Percentiles rank a stretch among this genome's conserved stretches.
phyloP scores from a whole-genome alignment of 2,888 invertebrate species.

The Geophilus truncorum region DNA sequence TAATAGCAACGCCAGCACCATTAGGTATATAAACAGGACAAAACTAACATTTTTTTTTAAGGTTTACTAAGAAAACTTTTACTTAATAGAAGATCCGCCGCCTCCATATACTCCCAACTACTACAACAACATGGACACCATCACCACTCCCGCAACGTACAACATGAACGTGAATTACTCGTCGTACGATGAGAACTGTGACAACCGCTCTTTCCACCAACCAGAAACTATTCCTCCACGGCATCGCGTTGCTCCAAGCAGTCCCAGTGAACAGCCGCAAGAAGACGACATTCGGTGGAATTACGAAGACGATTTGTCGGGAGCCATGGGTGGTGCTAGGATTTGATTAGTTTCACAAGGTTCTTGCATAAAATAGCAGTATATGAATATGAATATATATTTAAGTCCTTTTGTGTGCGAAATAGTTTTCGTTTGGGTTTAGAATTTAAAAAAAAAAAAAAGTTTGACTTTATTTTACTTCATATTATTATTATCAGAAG shows the following conservation, averaged over 20 bases:
- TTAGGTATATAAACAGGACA: slow-evolving; percentile 3
- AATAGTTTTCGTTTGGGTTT: not conserved
- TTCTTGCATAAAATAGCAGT: not conserved
- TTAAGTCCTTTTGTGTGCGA: not conserved
- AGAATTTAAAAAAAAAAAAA: no score
- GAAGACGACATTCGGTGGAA: slow-evolving; percentile 39
- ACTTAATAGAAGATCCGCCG: slow-evolving; percentile 42
- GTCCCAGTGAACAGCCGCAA: slow-evolving; percentile 31
- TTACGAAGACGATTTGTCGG: slow-evolving; percentile 41
- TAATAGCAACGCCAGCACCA: slow-evolving; percentile 37
- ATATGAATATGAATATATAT: not conserved
- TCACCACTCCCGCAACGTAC: not conserved
- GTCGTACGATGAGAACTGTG: slow-evolving; percentile 27
- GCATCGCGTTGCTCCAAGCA: slow-evolving; percentile 34
- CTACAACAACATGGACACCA: slow-evolving; percentile 37
- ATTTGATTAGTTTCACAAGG: slow-evolving; percentile 20
- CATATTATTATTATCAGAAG: not conserved
- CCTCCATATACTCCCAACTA: slow-evolving; percentile 44
- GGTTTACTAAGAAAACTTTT: not conserved
- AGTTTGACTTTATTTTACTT: not conserved
- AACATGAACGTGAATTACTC: slow-evolving; percentile 13
- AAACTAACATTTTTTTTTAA: no score
- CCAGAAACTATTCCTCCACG: slow-evolving; percentile 33
- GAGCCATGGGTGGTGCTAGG: slow-evolving; percentile 42
- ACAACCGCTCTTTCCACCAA: slow-evolving; percentile 31